A percentile compares a stretch with the other conserved stretches of the same genome.
Evolutionary conservation across 2,113 vertebrate genomes (phyloP).

Genomic region (Corydoras sp.): DNA sequence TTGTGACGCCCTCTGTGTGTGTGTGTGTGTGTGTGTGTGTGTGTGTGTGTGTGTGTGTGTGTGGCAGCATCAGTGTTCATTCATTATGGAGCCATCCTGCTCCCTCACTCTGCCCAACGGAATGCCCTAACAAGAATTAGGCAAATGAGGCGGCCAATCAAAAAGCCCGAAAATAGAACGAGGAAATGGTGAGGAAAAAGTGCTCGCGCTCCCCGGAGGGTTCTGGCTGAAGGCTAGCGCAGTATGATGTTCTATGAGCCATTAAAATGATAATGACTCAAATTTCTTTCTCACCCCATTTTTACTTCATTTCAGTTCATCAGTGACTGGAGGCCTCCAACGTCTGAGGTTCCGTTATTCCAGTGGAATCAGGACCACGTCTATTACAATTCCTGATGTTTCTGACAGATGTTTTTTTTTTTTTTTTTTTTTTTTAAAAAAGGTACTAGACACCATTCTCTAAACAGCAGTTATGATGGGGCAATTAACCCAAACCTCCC

Average conservation of each 20-base stretch:
- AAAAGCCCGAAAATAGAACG: slow-evolving; percentile 22
- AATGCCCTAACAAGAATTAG: slow-evolving; percentile 40
- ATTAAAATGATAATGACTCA: slow-evolving; percentile 29
- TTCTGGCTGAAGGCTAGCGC: slow-evolving; percentile 17
- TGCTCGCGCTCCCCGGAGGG: neutral
- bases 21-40: too few species aligned
- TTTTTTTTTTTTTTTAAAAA: too few species aligned
- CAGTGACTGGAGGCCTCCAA: too few species aligned
- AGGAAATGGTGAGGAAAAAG: slow-evolving; percentile 18
- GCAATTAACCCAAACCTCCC: too few species aligned
- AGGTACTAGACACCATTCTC: too few species aligned
- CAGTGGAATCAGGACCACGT: too few species aligned
- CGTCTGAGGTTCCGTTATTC: too few species aligned
- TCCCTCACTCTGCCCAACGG: slow-evolving; percentile 18
- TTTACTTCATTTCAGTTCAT: too few species aligned
- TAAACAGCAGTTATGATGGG: too few species aligned
- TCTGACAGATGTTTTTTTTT: too few species aligned
- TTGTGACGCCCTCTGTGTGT: neutral
- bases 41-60: slow-evolving; percentile 3
- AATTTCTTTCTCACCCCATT: neutral
- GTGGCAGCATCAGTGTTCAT: slow-evolving; percentile 15
- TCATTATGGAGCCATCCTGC: slow-evolving; percentile 38
- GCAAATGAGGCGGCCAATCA: slow-evolving; percentile 39
- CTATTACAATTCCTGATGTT: too few species aligned
- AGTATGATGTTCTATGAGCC: slow-evolving; percentile 12